Evolutionary conservation across 2,797 vertebrate genomes (phyloP), one percentile per base, ranked within the genome.

Genomic region (Spatula clypeata): DNA sequence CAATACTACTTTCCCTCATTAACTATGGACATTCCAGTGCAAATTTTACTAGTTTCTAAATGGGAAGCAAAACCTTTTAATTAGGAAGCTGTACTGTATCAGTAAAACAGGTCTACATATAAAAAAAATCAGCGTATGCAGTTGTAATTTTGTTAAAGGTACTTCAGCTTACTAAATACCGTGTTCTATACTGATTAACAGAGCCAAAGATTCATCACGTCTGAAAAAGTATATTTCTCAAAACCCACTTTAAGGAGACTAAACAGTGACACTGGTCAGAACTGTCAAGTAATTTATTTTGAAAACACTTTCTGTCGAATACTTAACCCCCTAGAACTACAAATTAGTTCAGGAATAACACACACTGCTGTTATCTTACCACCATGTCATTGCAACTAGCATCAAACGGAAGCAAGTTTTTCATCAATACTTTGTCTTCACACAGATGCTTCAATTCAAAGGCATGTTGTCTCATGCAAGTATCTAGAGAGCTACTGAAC

Each of bases 381-480:
- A 99, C 98, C 90, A 99, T 76, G 36, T 98, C 97, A 83, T 97
- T 98, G 93, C 97, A 98, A 88, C 96, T 94, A 18, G 96, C 96
- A 77, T 98, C 95, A 82, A 96, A 93, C 2, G 98, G 99, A 66
- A 99, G 97, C 57, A 99, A 97, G 55, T 19, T 97, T 79, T 89
- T 98, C 97, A 98, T 98, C 60, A 99, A 96, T 10, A 98, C 96
- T 45, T 96, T 74, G 93, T 99, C 98, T 72, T 98, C 98, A 94
- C 96, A 98, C 84, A 99, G 98, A 77, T 98, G 94, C 96, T 98
- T 98, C 95, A 99, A 97, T 96, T 99, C 99, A 84, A 99, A 99
- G 13, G 98, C 98, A 88, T 98, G 98, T 75, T 99, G 99, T 70
- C 99, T 98, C 97, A 99, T 97, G 47, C 98, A 98, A 0, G 99